These are phyloP conservation scores for Drosophila sp. DNA, from an alignment of 1,140 invertebrate species.

Conservation along the genomic window DNA sequence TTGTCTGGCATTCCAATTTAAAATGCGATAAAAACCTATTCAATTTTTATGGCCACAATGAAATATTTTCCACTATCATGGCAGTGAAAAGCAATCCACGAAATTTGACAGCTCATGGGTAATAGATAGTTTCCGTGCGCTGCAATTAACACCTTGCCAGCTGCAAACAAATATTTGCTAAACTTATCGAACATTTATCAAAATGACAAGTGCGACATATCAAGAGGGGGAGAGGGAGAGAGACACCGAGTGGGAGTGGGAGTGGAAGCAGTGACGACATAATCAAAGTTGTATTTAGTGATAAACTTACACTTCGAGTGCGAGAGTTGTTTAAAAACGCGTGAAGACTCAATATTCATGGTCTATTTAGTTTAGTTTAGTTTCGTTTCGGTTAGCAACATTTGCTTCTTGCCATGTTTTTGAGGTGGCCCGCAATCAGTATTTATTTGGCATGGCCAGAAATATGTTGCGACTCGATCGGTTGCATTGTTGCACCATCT, in stretches of 20 bases:
- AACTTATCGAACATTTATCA: conserved; percentile 73
- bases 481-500: conserved; percentile 21
- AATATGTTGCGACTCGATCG: not conserved
- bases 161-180: conserved; percentile 72
- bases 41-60: no score
- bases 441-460: conserved; percentile 35
- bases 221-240: conserved; percentile 10
- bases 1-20: no score
- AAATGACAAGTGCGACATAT: conserved; percentile 62
- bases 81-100: not conserved
- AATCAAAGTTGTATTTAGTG: not conserved
- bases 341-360: conserved; percentile 25
- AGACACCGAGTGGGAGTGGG: not conserved
- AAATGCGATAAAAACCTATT: no score
- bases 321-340: conserved; percentile 10
- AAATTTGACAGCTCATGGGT: conserved; percentile 44
- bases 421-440: conserved; percentile 22
- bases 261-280: not conserved
- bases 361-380: conserved; percentile 26
- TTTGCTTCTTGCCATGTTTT: conserved; percentile 4
- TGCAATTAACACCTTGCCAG: conserved; percentile 69
- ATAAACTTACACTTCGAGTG: conserved; percentile 7
- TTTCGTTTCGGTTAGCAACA: conserved; percentile 17
- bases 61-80: not conserved
- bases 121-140: conserved; percentile 64